Base-by-base conservation (phyloP, 2,797 vertebrate genomes). In the Etheostoma perlongum region DNA sequence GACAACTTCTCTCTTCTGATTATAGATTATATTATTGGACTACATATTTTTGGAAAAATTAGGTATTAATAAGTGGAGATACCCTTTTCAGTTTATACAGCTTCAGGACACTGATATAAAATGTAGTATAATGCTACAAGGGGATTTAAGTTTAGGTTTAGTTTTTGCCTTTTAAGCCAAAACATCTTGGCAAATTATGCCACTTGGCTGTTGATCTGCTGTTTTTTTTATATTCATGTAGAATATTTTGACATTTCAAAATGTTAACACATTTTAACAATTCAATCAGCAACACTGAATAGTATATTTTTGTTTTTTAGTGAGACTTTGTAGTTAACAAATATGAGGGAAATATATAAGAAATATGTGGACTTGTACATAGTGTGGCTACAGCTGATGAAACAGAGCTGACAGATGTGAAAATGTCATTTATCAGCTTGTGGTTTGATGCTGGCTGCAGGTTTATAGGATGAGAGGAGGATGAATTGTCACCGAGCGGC, bases 351-450 rank as follows among this genome's bases (percentile, higher is more conserved):
- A 72, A 30, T 30, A n/a, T n/a, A 78, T 62, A 69, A 71, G 21
- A 72, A 69, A 64, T 27, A 25, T 47, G 48, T 19, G 23, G 48
- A 58, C 46, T 66, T 4, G 3, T 54, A n/a, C 1, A 4, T 72
- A 40, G 47, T 55, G 67, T 52, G 19, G 27, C 23, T 0, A 46
- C 55, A 74, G 67, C 57, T 59, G 55, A 65, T 40, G 63, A 79
- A 74, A 66, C 64, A 30, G 23, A 55, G 54, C n/a, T 27, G 13
- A 60, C 14, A 8, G 70, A 79, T 74, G 62, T 48, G 62, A 85
- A 89, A 86, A 74, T 81, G 61, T 73, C 15, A 78, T 87, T 74
- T 67, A 83, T 88, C 79, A 78, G 78, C 67, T 72, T 4, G 72
- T 72, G 76, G 75, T 86, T 77, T 79, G 78, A 75, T 81, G 64